A percentile compares a stretch with the other conserved stretches of the same genome.
These are phyloP conservation scores for Drosophila bipectinata DNA, from an alignment of 1,140 invertebrate species.

Conservation along the genomic window DNA sequence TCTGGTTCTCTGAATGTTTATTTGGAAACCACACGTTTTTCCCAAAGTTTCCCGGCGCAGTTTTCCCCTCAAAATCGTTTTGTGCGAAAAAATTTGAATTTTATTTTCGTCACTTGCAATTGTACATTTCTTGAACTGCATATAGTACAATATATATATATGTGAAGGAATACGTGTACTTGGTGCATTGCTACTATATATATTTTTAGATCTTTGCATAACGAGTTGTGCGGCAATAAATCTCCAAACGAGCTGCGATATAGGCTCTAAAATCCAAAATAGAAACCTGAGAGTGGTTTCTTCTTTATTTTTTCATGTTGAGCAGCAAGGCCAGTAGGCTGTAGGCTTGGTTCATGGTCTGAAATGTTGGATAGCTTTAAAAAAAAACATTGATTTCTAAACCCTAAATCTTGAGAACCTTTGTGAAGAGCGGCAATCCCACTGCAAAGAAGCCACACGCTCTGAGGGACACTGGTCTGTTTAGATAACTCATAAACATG, in stretches of 20 bases:
- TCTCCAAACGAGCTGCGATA: slow-evolving; percentile 51
- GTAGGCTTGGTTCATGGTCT: slow-evolving; percentile 71
- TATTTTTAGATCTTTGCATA: slow-evolving; percentile 59
- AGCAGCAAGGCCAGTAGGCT: slow-evolving; percentile 64
- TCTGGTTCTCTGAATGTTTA: slow-evolving; percentile 12
- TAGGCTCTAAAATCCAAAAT: slow-evolving; percentile 36
- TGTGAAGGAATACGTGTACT: slow-evolving; percentile 22
- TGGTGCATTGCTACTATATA: slow-evolving; percentile 37
- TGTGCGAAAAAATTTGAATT: slow-evolving; percentile 18
- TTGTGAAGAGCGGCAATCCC: slow-evolving; percentile 64
- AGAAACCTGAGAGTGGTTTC: slow-evolving; percentile 8
- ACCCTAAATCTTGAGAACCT: slow-evolving; percentile 33
- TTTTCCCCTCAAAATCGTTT: slow-evolving; percentile 11
- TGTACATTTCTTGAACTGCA: slow-evolving; percentile 38
- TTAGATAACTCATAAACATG: slow-evolving; percentile 61
- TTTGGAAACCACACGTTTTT: slow-evolving; percentile 16
- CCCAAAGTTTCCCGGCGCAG: slow-evolving; percentile 3
- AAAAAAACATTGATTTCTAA: background rate
- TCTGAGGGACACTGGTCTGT: slow-evolving; percentile 37
- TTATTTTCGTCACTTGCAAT: slow-evolving; percentile 57
- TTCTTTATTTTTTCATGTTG: slow-evolving; percentile 53
- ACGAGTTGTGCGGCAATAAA: slow-evolving; percentile 46
- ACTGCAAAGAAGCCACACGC: slow-evolving; percentile 62
- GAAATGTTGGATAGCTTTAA: slow-evolving; percentile 19
- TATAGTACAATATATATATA: slow-evolving; percentile 28